Evolutionary conservation across 2,797 vertebrate genomes (phyloP).

Genomic region (Myotis pilosus): DNA sequence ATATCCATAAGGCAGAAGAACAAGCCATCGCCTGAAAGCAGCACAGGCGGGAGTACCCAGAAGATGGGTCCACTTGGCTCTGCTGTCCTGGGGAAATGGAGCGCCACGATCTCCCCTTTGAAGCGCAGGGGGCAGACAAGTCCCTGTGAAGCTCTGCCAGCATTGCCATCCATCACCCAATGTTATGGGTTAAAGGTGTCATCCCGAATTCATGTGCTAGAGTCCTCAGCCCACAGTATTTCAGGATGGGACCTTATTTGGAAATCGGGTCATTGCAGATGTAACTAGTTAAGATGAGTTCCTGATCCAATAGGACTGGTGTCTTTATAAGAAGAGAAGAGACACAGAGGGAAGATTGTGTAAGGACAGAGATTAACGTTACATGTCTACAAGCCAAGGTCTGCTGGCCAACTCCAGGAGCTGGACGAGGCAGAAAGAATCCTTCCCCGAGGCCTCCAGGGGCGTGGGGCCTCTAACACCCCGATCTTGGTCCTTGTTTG

Average conservation of each 20-base stretch:
- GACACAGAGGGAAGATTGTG: neutral
- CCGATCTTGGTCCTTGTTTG: neutral
- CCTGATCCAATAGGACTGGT: neutral
- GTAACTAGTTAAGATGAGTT: neutral
- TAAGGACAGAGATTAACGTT: neutral
- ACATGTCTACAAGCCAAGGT: no score
- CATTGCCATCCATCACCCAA: neutral
- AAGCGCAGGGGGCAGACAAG: neutral
- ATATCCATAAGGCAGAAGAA: neutral
- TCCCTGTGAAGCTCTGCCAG: neutral
- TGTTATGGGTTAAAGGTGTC: neutral
- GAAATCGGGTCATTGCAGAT: neutral
- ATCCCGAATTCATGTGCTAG: neutral
- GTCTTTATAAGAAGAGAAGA: neutral
- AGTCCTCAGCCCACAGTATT: neutral
- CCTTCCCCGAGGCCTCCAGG: neutral
- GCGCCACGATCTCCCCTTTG: neutral
- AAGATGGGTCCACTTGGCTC: neutral
- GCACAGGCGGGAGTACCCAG: accelerated
- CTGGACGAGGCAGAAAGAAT: neutral
- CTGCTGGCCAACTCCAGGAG: neutral
- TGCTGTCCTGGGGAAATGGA: accelerated
- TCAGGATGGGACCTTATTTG: neutral
- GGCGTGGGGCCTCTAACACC: neutral
- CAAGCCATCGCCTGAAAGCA: accelerated